These are phyloP conservation scores for Gallinago paraguaiae DNA, from an alignment of 2,113 vertebrate species.

Conservation along the genomic window DNA sequence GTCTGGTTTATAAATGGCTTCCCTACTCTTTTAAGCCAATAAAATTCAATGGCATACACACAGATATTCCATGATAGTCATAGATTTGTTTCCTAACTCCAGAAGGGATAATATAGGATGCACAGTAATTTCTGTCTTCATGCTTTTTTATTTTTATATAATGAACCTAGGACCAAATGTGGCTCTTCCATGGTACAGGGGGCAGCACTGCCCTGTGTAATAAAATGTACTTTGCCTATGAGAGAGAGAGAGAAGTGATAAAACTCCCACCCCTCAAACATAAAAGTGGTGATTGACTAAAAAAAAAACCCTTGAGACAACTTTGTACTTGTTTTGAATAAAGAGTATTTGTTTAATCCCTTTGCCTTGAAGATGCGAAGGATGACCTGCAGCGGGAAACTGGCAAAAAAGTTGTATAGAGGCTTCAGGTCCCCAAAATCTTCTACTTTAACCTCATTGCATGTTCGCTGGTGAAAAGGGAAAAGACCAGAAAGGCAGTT, in stretches of 20 bases:
- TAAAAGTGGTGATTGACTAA: not conserved
- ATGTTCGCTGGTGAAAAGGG: not conserved
- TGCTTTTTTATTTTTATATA: not conserved
- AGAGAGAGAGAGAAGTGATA: not conserved
- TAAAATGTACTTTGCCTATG: not conserved
- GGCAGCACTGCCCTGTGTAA: conserved; percentile 20
- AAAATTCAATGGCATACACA: not conserved
- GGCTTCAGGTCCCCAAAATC: not conserved
- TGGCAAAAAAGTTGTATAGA: not conserved
- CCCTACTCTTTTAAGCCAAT: not conserved
- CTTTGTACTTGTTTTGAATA: not conserved
- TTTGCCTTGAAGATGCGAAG: not conserved
- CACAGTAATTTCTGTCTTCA: not conserved
- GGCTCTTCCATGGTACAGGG: not conserved
- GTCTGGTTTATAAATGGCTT: not conserved
- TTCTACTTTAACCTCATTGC: not conserved
- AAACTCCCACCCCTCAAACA: not conserved
- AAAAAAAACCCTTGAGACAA: not conserved
- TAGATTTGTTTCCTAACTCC: not conserved
- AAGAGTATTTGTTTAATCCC: not conserved
- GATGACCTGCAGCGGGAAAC: not conserved
- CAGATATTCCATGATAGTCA: not conserved
- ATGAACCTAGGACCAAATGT: not conserved
- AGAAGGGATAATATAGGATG: not conserved
- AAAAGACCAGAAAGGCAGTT: not conserved